phyloP scores from a whole-genome alignment of 2,113 vertebrate genomes.

The Peromyscus maniculatus region DNA sequence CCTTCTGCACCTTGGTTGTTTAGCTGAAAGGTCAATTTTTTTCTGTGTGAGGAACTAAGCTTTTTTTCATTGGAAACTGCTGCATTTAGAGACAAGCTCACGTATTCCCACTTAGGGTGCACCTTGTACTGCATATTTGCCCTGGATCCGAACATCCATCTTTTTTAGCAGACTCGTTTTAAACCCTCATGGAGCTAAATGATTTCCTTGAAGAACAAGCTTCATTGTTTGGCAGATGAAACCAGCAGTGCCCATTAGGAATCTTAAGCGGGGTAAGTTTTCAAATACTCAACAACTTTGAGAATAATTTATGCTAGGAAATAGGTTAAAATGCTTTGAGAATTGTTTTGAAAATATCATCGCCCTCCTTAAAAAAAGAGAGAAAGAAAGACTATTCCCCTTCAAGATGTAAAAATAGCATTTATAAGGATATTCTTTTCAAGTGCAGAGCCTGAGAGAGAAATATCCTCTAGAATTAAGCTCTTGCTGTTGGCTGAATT shows the following conservation, averaged over 20 bases:
- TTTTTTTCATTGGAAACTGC: slow-evolving; percentile 53
- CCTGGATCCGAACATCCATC: slow-evolving; percentile 67
- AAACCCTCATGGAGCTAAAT: slow-evolving; percentile 65
- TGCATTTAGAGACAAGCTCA: slow-evolving; percentile 63
- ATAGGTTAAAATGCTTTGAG: not conserved
- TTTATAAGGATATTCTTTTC: slow-evolving; percentile 47
- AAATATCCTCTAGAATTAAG: not conserved
- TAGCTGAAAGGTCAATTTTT: slow-evolving; percentile 69
- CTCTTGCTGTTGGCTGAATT: slow-evolving; percentile 35
- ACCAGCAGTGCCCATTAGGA: slow-evolving; percentile 55
- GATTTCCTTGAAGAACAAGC: slow-evolving; percentile 73
- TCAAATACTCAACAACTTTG: slow-evolving; percentile 40
- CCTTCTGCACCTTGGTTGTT: slow-evolving; percentile 62
- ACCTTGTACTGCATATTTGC: slow-evolving; percentile 68
- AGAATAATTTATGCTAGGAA: slow-evolving; percentile 32
- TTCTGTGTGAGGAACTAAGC: slow-evolving; percentile 55
- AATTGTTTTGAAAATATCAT: slow-evolving; percentile 46
- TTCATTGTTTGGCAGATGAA: slow-evolving; percentile 68
- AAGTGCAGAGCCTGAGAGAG: not conserved
- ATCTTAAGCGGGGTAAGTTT: slow-evolving; percentile 57
- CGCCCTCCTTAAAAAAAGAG: not conserved
- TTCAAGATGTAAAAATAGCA: slow-evolving; percentile 25
- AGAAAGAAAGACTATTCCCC: not conserved
- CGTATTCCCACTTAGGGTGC: slow-evolving; percentile 65
- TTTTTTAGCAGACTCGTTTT: slow-evolving; percentile 55